Evolutionary conservation across 2,113 vertebrate species (phyloP), one percentile per base, ranked within the genome.

Genomic region (Osmerus mordax): DNA sequence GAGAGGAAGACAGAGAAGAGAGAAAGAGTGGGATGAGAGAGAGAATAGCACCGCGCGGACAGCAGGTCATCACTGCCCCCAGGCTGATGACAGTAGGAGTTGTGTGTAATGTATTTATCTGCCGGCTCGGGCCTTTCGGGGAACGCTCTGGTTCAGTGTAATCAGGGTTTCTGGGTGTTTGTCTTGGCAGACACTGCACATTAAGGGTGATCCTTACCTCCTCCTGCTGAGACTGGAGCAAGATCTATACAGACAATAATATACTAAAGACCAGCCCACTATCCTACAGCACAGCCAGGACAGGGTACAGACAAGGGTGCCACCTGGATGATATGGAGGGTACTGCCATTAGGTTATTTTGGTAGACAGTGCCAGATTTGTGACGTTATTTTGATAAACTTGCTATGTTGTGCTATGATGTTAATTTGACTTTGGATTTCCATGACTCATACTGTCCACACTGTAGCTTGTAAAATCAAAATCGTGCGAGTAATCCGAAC

Each of bases 111-210:
- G 21, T 65, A 71, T 77, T 72, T 79, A 77, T 76, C 76, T 74
- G 71, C 63, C 66, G 41, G 76, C 65, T 65, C 77, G 67, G 65
- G 54, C 74, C 77, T 77, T 67, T 81, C 69, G 71, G 77, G 75
- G 75, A 65, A 41, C 41, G 41, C 73, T 67, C 70, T 78, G 41
- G 67, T 82, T 71, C 72, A 75, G 74, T 36, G 55, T 67, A 76
- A 78, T 80, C 73, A 75, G 66, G 73, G 64, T 68, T 47, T 70
- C 55, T 61, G 55, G 66, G 66, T 83, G 78, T 81, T 83, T 77
- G 75, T 78, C 71, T 73, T 83, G 78, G 78, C 75, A 76, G 47
- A 36, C 61, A 14, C 52, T 25, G 15, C 75, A 58, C 72, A 62
- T 74, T 75, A 74, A 78, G 72, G 55, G 54, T 21, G 55, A 64